Evolutionary conservation across 2,888 invertebrate species (phyloP), one percentile per base, ranked within the genome.

Genomic region (Agrilus mali): DNA sequence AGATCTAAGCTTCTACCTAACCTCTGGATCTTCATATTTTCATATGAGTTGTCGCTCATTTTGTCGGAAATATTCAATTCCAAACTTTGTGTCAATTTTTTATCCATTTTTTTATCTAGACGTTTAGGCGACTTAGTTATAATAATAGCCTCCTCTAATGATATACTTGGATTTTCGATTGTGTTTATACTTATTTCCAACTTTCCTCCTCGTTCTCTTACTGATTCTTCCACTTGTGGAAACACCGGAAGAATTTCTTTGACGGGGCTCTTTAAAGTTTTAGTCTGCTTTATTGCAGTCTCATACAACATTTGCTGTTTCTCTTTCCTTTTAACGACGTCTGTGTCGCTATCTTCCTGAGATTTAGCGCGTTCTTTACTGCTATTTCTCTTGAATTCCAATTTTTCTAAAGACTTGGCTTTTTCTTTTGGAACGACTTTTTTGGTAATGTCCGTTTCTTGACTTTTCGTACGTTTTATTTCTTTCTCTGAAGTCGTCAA

Each of bases 51-150:
- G 4, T 52, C 55, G 12, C 54, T 55, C 22, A 55, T 54, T 7
- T 49, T 53, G 41, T 61, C 64, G 2, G 56, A 57, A 16, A 80
- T 73, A 56, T 77, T 77, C 52, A 78, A 71, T 56, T 82, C 82
- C 14, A 82, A 68, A 53, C 82, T 82, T 57, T 81, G 81, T 0
- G 79, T 66, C 32, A 67, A 51, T 50, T 66, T 65, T 47, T 65
- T 65, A 38, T 67, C 67, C 50, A 67, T 58, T 49, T 65, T 67
- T 47, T 67, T 68, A 53, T 83, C 82, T 5, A 82, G 61, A 55
- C 82, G 81, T 47, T 82, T 78, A 0, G 82, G 83, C 3, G 81
- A 79, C 58, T 83, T 83, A 0, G 83, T 82, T 53, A 83, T 83
- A 44, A 83, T 73, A 5, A 83, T 82, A 47, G 82, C 82, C 63